Conservation (phyloP, 2,888 invertebrate genomes). For the Celastrina argiolus region DNA sequence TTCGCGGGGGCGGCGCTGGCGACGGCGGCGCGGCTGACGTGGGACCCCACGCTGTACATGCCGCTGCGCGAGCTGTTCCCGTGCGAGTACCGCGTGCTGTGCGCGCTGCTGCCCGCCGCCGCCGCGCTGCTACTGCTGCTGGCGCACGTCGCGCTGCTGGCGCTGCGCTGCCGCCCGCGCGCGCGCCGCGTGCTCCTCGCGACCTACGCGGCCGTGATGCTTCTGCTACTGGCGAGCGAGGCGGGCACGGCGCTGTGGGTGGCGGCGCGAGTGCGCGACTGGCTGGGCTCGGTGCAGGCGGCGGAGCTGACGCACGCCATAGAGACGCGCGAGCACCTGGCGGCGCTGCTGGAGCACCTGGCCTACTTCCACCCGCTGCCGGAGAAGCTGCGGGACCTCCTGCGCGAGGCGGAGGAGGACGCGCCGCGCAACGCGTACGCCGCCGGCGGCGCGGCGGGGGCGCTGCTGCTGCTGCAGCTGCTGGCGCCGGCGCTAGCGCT, state of each 20-base stretch:
- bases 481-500: constrained; percentile 31
- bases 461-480: constrained; percentile 29
- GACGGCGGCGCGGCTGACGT: constrained; percentile 59
- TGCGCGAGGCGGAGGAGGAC: constrained; percentile 37
- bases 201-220: constrained; percentile 34
- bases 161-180: constrained; percentile 32
- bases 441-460: constrained; percentile 28
- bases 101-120: constrained; percentile 34
- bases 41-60: constrained; percentile 61
- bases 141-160: constrained; percentile 33
- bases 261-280: constrained; percentile 34
- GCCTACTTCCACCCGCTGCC: constrained; percentile 36
- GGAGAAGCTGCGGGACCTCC: constrained; percentile 27
- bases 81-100: constrained; percentile 40
- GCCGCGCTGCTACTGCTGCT: constrained; percentile 30
- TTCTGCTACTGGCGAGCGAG: constrained; percentile 28
- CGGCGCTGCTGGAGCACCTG: constrained; percentile 35
- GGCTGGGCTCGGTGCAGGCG: constrained; percentile 37
- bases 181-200: constrained; percentile 28
- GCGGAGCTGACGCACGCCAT: constrained; percentile 44
- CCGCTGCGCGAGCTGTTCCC: constrained; percentile 38
- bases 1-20: constrained; percentile 53
- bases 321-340: constrained; percentile 36
- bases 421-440: constrained; percentile 31
- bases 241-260: constrained; percentile 34